Conservation (phyloP, 2,888 invertebrate species). For the Chaitophorus viminalis region DNA sequence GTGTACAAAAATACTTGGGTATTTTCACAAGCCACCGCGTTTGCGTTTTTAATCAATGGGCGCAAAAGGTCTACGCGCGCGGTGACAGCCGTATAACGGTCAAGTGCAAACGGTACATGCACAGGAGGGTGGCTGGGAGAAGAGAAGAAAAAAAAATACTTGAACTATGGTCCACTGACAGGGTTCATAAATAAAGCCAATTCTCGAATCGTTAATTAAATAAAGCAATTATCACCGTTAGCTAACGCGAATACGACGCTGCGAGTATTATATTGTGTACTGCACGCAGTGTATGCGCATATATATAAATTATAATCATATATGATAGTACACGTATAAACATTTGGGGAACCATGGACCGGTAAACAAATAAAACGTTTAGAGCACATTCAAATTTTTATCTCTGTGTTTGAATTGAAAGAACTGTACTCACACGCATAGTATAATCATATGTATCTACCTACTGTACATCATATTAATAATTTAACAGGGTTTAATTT, state of each 20-base stretch:
- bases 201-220: constrained; percentile 1
- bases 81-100: too few species aligned
- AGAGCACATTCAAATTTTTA: not conserved
- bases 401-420: not conserved
- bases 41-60: constrained; percentile 12
- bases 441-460: too few species aligned
- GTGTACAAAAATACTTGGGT: not conserved
- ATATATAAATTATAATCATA: not conserved
- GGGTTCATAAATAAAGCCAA: constrained; percentile 41
- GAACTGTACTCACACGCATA: not conserved
- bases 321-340: not conserved
- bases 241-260: not conserved
- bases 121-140: not conserved
- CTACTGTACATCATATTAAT: too few species aligned
- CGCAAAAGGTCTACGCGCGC: not conserved
- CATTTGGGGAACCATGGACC: not conserved
- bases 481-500: not conserved
- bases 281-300: not conserved
- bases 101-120: too few species aligned
- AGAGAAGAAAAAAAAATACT: not conserved
- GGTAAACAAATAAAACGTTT: not conserved
- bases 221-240: not conserved
- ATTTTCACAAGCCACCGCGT: not conserved
- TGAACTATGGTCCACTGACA: not conserved
- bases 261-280: too few species aligned